Conservation (phyloP, 2,113 vertebrate species). For the Corythoichthys intestinalis region DNA sequence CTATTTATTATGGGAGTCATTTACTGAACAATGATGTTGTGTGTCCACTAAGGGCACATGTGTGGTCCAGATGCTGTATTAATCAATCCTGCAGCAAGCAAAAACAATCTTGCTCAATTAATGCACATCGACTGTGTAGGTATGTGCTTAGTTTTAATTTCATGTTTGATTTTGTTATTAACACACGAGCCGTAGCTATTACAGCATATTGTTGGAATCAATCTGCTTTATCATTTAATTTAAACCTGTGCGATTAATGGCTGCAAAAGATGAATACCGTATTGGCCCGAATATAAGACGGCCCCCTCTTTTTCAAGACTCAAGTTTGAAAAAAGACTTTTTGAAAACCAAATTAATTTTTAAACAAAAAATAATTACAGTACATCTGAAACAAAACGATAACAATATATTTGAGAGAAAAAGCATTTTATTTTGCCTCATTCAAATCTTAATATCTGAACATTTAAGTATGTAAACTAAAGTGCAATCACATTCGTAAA, state of each 20-base stretch:
- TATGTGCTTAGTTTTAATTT: not conserved
- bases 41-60: not conserved
- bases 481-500: no score
- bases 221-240: not conserved
- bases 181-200: not conserved
- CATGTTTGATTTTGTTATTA: not conserved
- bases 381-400: no score
- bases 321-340: no score
- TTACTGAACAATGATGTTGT: conserved; percentile 1
- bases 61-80: not conserved
- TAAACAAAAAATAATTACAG: no score
- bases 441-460: no score
- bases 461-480: no score
- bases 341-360: no score
- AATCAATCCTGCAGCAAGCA: not conserved
- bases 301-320: no score
- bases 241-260: not conserved
- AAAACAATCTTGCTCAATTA: not conserved
- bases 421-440: no score
- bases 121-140: not conserved
- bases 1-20: not conserved
- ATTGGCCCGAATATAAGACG: no score
- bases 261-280: not conserved
- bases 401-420: no score
- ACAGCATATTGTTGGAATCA: not conserved